phyloP scores from a whole-genome alignment of 2,797 vertebrate species.

The Halcyon badia region DNA sequence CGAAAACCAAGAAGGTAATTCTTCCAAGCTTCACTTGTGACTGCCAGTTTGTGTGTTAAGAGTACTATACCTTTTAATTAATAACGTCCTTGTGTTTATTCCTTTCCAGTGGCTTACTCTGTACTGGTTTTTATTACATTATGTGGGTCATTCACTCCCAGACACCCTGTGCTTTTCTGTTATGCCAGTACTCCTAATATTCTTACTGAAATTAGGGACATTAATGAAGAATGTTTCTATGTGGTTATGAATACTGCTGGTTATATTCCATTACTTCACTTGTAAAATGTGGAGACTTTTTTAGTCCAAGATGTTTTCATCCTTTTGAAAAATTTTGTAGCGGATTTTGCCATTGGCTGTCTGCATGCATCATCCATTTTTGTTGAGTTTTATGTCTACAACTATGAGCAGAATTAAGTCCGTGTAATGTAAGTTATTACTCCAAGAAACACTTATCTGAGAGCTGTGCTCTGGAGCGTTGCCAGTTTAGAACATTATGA shows the following conservation, averaged over 20 bases:
- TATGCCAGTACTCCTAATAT: conserved; percentile 15
- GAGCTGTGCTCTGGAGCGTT: neutral
- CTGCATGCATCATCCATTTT: neutral
- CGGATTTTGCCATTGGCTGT: conserved; percentile 31
- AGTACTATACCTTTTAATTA: conserved; percentile 33
- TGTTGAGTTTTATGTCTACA: neutral
- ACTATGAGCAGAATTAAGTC: neutral
- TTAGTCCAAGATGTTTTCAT: conserved; percentile 19
- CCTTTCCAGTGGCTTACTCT: conserved; percentile 4
- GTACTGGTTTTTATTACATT: conserved; percentile 25
- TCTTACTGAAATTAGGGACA: conserved; percentile 29
- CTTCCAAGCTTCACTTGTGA: neutral
- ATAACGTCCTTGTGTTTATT: neutral
- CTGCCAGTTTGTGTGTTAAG: neutral
- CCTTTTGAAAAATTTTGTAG: conserved; percentile 36
- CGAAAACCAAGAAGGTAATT: conserved; percentile 83
- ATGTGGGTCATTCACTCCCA: neutral
- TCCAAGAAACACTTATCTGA: neutral
- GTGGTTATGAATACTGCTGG: conserved; percentile 30
- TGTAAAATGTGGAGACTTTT: conserved; percentile 21
- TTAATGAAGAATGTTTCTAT: conserved; percentile 27
- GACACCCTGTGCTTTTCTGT: conserved; percentile 30
- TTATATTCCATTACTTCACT: conserved; percentile 31
- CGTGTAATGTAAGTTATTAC: neutral
- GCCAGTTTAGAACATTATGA: neutral